A percentile compares a stretch with the other conserved stretches of the same genome.
phyloP scores from a whole-genome alignment of 2,888 invertebrate species.

The Catocala sponsa region DNA sequence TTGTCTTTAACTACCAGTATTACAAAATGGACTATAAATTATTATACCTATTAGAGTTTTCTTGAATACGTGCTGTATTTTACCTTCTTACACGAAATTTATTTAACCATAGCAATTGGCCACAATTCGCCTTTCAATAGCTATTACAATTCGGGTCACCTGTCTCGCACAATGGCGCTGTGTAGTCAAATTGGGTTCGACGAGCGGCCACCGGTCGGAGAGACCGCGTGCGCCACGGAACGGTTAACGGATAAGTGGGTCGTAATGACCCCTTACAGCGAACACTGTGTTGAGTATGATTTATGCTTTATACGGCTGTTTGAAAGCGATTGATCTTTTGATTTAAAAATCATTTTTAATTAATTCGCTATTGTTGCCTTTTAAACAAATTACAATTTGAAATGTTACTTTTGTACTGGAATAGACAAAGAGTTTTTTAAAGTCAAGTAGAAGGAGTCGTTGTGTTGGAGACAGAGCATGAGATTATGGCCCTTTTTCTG shows the following conservation, averaged over 20 bases:
- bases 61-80: neutral
- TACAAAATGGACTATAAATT: too few species aligned
- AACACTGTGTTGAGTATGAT: neutral
- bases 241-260: constrained; percentile 15
- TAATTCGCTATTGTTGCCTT: neutral
- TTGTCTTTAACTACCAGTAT: too few species aligned
- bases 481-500: too few species aligned
- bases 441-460: too few species aligned
- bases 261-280: constrained; percentile 11
- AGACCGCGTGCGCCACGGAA: constrained; percentile 8
- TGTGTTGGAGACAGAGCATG: too few species aligned
- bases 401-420: too few species aligned
- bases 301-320: neutral
- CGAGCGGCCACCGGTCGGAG: neutral
- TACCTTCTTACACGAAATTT: neutral
- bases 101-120: constrained; percentile 3
- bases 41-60: too few species aligned
- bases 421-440: too few species aligned
- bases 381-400: too few species aligned
- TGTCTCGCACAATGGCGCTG: constrained; percentile 24
- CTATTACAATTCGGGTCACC: constrained; percentile 20
- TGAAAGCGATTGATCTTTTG: neutral
- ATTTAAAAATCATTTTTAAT: neutral
- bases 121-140: neutral
- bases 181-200: constrained; percentile 23